Evolutionary conservation across 1,140 invertebrate genomes (phyloP).

Genomic region (Drosophila tsacasi): DNA sequence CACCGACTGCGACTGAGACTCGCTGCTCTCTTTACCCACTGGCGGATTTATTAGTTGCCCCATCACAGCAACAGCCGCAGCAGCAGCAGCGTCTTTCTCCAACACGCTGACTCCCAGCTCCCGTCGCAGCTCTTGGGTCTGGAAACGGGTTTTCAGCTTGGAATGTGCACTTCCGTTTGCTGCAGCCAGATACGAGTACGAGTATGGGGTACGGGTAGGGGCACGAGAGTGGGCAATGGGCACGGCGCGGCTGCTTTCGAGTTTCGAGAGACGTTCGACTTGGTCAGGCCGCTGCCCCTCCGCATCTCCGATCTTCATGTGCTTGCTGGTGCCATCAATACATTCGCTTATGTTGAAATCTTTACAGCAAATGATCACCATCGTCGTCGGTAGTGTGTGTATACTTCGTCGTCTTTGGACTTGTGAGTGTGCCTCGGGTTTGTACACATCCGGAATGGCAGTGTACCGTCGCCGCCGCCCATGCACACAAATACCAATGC

Average conservation of each 20-base stretch:
- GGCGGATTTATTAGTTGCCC: constrained; percentile 80
- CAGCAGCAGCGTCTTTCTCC: constrained; percentile 66
- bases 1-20: constrained; percentile 40
- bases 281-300: constrained; percentile 19
- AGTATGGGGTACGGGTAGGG: neutral
- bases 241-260: constrained; percentile 65
- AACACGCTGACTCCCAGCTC: constrained; percentile 27
- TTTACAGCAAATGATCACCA: constrained; percentile 58
- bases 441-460: constrained; percentile 80
- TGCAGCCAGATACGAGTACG: constrained; percentile 44
- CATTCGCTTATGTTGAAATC: constrained; percentile 61
- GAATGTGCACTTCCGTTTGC: constrained; percentile 85
- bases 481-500: constrained; percentile 47
- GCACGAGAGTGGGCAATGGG: constrained; percentile 71
- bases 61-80: constrained; percentile 22
- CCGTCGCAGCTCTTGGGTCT: constrained; percentile 30
- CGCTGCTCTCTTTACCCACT: constrained; percentile 84
- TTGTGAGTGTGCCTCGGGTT: constrained; percentile 53
- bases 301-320: constrained; percentile 8
- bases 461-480: constrained; percentile 54
- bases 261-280: constrained; percentile 71
- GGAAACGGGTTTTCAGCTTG: constrained; percentile 79
- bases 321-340: constrained; percentile 71
- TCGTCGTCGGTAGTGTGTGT: constrained; percentile 22
- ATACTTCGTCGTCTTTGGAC: constrained; percentile 34